Percentiles rank a stretch among this genome's conserved stretches.
These are phyloP conservation scores for Drosophila vallismaia DNA, from an alignment of 2,888 invertebrate species.

Conservation along the genomic window DNA sequence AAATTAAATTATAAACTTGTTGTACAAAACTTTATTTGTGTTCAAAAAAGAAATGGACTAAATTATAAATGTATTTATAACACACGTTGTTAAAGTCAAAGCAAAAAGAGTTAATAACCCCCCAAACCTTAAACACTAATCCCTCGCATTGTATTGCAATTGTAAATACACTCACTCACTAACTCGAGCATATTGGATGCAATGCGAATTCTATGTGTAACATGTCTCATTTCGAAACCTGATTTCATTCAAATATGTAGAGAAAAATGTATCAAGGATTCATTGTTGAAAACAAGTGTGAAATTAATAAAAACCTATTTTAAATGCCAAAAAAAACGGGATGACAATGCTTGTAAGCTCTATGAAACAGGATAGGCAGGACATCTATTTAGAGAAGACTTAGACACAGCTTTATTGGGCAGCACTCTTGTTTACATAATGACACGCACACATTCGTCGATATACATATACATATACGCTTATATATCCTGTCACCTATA, in stretches of 20 bases:
- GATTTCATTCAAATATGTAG: conserved; percentile 36
- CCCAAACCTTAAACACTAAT: conserved; percentile 13
- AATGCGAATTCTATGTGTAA: conserved; percentile 11
- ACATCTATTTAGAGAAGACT: conserved; percentile 29
- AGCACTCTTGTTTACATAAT: conserved; percentile 38
- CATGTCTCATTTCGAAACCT: conserved; percentile 37
- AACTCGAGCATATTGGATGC: conserved; percentile 31
- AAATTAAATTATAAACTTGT: conserved; percentile 41
- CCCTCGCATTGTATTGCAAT: conserved; percentile 31
- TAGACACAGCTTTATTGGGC: conserved; percentile 52
- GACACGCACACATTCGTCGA: conserved; percentile 27
- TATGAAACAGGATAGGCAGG: no score
- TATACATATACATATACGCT: conserved; percentile 9
- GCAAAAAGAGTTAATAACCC: conserved; percentile 38
- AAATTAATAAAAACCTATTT: conserved; percentile 51
- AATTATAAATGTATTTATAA: conserved; percentile 52
- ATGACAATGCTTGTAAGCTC: background rate
- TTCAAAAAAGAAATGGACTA: conserved; percentile 38
- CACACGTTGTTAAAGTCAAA: conserved; percentile 54
- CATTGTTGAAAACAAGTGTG: conserved; percentile 50
- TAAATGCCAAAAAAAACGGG: conserved; percentile 22
- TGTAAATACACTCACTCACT: conserved; percentile 40
- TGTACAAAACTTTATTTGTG: conserved; percentile 45
- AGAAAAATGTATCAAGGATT: conserved; percentile 9
- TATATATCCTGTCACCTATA: conserved; percentile 33